Base-by-base conservation (phyloP, 2,113 vertebrate species). In the Catharus fuscescens region DNA sequence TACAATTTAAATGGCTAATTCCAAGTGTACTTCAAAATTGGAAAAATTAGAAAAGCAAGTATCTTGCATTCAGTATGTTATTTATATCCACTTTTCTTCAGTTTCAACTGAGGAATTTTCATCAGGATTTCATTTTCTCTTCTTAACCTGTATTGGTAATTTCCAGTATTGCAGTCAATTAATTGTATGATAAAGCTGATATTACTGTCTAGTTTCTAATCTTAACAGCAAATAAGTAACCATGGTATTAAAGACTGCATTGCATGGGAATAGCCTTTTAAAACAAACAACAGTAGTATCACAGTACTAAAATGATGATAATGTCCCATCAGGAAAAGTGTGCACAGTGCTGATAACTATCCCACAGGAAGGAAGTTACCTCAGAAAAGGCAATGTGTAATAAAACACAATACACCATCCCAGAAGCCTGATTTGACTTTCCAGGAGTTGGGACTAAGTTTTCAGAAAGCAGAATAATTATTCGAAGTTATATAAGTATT, bases 281-380 rank as follows among this genome's bases (percentile, higher is more conserved):
- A 95, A 94, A 73, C 60, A 94, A 97, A 88, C 65, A 95, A 9
- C 23, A 78, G 29, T 16, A n/a, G 17, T 74, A 62, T 77, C 80
- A 66, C 24, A 48, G 26, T 44, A 77, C 56, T 67, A 84, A 86
- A 88, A 80, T 47, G 21, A 44, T 78, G 83, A 88, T 90, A 86
- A 96, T 11, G 3, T 40, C 32, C 67, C 31, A 56, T 74, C 67
- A 93, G 76, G 91, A 94, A 74, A 54, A 90, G 69, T 1, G 1
- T 90, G 94, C 56, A 56, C 20, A 56, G 40, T 19, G 44, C 71
- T 93, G 94, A 97, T 97, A 96, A 77, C 76, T 10, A 18, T 84
- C 72, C 80, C 60, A 66, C 38, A 88, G 94, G 92, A 97, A 95
- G 94, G 82, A 96, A 92, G 56, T 88, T 80, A 77, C 88, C 47